These are phyloP conservation scores for Cinclus cinclus DNA, from an alignment of 2,113 vertebrate species.

Conservation along the genomic window DNA sequence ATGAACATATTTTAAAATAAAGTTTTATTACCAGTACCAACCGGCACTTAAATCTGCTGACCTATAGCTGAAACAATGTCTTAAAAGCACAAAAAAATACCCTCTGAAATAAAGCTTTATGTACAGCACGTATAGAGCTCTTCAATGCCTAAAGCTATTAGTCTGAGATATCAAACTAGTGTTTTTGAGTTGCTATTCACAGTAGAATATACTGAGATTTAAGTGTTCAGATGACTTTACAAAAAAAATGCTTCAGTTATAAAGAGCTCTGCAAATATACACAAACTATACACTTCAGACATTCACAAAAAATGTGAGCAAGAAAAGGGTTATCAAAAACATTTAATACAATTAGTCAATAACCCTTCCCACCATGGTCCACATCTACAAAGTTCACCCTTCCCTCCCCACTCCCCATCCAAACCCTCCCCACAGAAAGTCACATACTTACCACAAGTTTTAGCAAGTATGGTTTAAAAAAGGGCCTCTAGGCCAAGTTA, in stretches of 20 bases:
- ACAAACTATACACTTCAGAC: slow-evolving; percentile 82
- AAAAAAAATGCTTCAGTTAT: slow-evolving; percentile 78
- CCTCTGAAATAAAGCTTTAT: slow-evolving; percentile 77
- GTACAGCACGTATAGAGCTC: slow-evolving; percentile 80
- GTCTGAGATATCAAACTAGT: slow-evolving; percentile 54
- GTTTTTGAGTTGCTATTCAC: slow-evolving; percentile 50
- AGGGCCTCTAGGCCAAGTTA: slow-evolving; percentile 68
- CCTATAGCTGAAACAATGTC: slow-evolving; percentile 37
- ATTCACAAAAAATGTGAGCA: slow-evolving; percentile 80
- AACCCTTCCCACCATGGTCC: slow-evolving; percentile 77
- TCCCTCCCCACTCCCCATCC: slow-evolving; percentile 29
- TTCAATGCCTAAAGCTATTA: slow-evolving; percentile 66
- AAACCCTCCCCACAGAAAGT: slow-evolving; percentile 70
- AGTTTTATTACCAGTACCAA: slow-evolving; percentile 73
- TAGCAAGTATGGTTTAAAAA: slow-evolving; percentile 81
- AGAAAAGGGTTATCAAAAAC: slow-evolving; percentile 81
- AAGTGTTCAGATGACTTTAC: slow-evolving; percentile 62
- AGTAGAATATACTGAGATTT: slow-evolving; percentile 52
- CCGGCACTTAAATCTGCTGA: slow-evolving; percentile 55
- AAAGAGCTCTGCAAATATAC: slow-evolving; percentile 82
- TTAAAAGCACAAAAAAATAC: slow-evolving; percentile 66
- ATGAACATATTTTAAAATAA: slow-evolving; percentile 57
- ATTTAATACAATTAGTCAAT: slow-evolving; percentile 80
- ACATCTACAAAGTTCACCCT: slow-evolving; percentile 76
- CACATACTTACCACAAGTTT: slow-evolving; percentile 80